phyloP scores from a whole-genome alignment of 2,113 vertebrate genomes.

The Grallaria varia region DNA sequence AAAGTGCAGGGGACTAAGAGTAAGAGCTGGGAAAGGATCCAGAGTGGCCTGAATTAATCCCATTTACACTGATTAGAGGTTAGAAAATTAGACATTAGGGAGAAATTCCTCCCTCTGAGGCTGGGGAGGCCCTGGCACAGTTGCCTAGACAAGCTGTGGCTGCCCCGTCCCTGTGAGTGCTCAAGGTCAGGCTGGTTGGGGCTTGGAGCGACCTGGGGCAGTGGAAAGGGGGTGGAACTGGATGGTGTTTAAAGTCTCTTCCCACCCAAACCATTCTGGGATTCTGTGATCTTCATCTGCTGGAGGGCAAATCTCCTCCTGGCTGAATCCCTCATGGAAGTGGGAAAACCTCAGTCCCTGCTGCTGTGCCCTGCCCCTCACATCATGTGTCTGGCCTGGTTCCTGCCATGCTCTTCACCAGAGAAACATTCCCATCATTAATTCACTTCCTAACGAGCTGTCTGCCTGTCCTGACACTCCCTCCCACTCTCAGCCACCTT shows the following conservation, averaged over 20 bases:
- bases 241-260: not conserved
- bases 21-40: rapidly evolving
- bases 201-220: not conserved
- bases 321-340: not conserved
- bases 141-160: not conserved
- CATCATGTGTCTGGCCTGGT: not conserved
- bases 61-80: rapidly evolving
- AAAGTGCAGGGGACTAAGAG: no score
- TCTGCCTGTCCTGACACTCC: conserved; percentile 36
- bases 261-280: not conserved
- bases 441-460: not conserved
- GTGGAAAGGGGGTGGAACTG: not conserved
- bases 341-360: not conserved
- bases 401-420: not conserved
- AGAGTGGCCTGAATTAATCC: not conserved
- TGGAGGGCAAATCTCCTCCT: not conserved
- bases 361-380: not conserved
- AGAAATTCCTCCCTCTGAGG: not conserved
- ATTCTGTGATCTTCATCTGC: not conserved
- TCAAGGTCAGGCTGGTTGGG: rapidly evolving
- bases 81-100: rapidly evolving
- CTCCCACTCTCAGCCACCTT: conserved; percentile 45
- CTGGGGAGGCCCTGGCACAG: not conserved
- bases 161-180: not conserved
- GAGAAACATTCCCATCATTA: not conserved